Percentiles rank a stretch among this genome's conserved stretches.
These are phyloP conservation scores for Drosophila borborema DNA, from an alignment of 2,888 invertebrate species.

Conservation along the genomic window DNA sequence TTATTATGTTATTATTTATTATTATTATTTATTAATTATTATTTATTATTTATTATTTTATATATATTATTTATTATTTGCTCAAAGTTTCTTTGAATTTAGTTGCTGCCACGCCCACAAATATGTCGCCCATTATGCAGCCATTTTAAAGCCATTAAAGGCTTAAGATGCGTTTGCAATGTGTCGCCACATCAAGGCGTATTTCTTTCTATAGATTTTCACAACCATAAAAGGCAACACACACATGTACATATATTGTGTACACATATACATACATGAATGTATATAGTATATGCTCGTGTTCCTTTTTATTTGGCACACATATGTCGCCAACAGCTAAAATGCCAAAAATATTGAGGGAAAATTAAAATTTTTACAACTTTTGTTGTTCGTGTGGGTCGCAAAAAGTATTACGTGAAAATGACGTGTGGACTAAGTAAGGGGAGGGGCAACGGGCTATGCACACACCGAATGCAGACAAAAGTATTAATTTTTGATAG, in stretches of 20 bases:
- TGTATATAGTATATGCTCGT: constrained; percentile 7
- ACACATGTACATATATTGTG: constrained; percentile 4
- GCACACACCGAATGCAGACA: constrained; percentile 55
- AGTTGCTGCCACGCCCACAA: neutral
- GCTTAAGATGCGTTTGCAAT: constrained; percentile 49
- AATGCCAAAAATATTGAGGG: constrained; percentile 73
- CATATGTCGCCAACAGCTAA: constrained; percentile 67
- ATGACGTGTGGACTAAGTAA: constrained; percentile 53
- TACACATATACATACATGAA: constrained; percentile 3
- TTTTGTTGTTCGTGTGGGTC: constrained; percentile 68
- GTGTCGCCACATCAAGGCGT: constrained; percentile 31
- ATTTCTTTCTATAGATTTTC: constrained; percentile 38
- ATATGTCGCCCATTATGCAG: constrained; percentile 5
- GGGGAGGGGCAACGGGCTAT: neutral
- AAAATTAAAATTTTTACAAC: constrained; percentile 81
- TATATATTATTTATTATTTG: neutral
- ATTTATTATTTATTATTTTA: neutral
- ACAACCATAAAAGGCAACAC: constrained; percentile 28
- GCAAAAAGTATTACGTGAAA: constrained; percentile 75
- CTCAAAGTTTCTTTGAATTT: neutral
- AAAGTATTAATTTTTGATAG: constrained; percentile 81
- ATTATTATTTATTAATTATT: neutral
- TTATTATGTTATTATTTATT: neutral
- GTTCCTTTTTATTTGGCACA: constrained; percentile 61
- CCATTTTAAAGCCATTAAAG: constrained; percentile 68